phyloP scores from a whole-genome alignment of 2,888 invertebrate genomes.

The Taphrorychus bicolor region DNA sequence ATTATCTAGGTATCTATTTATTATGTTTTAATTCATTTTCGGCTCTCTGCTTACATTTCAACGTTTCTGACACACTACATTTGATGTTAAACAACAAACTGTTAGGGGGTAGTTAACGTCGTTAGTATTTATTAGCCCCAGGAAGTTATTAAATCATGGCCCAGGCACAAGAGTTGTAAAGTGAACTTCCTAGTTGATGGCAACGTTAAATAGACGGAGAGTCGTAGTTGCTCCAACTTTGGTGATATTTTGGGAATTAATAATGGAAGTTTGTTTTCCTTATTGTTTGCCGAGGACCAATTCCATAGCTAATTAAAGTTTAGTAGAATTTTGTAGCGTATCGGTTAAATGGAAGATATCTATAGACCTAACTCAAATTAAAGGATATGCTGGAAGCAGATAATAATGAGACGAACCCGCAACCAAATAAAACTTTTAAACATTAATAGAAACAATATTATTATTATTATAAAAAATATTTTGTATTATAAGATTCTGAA shows the following conservation, averaged over 20 bases:
- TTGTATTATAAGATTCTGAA: too few relatives aligned
- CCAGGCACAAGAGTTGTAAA: slow-evolving; percentile 1
- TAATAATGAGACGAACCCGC: too few relatives aligned
- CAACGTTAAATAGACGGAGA: background rate
- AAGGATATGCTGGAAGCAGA: too few relatives aligned
- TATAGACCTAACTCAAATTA: too few relatives aligned
- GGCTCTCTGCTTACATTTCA: too few relatives aligned
- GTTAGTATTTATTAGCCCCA: background rate
- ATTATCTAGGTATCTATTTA: too few relatives aligned
- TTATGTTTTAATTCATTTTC: too few relatives aligned
- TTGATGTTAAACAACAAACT: background rate
- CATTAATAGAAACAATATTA: too few relatives aligned
- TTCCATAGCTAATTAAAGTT: background rate
- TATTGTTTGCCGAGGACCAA: background rate
- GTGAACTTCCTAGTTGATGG: background rate
- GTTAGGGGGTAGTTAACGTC: background rate
- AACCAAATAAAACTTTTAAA: too few relatives aligned
- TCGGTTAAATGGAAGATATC: too few relatives aligned
- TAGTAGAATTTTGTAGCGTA: background rate
- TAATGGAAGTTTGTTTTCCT: slow-evolving; percentile 6
- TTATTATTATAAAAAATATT: too few relatives aligned
- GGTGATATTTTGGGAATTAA: slow-evolving; percentile 8
- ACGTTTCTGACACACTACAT: too few relatives aligned
- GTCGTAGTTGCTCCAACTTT: background rate
- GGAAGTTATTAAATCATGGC: slow-evolving; percentile 4